Conservation (phyloP, 1,140 invertebrate genomes). For the Bradysia coprophila region DNA sequence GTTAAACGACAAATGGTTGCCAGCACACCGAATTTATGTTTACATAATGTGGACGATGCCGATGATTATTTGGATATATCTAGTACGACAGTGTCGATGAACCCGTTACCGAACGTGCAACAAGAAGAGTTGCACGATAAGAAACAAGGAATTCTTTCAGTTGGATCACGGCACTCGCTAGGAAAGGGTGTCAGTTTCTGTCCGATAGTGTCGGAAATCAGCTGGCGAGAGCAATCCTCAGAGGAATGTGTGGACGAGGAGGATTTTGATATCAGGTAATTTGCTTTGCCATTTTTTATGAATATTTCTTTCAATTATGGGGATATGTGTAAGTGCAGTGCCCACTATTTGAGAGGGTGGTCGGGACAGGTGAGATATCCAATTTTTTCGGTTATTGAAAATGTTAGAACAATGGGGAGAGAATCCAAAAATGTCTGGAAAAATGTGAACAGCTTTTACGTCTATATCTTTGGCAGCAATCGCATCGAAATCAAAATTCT, state of each 20-base stretch:
- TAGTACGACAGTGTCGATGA: slow-evolving; percentile 27
- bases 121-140: slow-evolving; percentile 20
- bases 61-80: slow-evolving; percentile 17
- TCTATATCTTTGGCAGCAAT: too few species aligned
- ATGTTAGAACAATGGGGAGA: too few species aligned
- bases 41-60: slow-evolving; percentile 14
- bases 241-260: slow-evolving; percentile 10
- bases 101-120: slow-evolving; percentile 28
- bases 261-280: background rate
- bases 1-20: slow-evolving; percentile 28
- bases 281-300: too few species aligned
- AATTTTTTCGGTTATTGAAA: too few species aligned
- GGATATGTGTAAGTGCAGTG: background rate
- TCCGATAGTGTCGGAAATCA: slow-evolving; percentile 50
- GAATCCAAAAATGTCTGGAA: too few species aligned
- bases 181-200: slow-evolving; percentile 42
- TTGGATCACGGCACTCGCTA: slow-evolving; percentile 22
- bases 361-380: too few species aligned
- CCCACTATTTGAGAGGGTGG: background rate
- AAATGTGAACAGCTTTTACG: too few species aligned
- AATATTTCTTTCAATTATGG: too few species aligned
- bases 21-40: slow-evolving; percentile 43
- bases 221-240: slow-evolving; percentile 36
- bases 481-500: too few species aligned
- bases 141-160: slow-evolving; percentile 29